A percentile compares a stretch with the other conserved stretches of the same genome.
Conservation (phyloP, 2,888 invertebrate genomes). For the Galerucella pusilla region DNA sequence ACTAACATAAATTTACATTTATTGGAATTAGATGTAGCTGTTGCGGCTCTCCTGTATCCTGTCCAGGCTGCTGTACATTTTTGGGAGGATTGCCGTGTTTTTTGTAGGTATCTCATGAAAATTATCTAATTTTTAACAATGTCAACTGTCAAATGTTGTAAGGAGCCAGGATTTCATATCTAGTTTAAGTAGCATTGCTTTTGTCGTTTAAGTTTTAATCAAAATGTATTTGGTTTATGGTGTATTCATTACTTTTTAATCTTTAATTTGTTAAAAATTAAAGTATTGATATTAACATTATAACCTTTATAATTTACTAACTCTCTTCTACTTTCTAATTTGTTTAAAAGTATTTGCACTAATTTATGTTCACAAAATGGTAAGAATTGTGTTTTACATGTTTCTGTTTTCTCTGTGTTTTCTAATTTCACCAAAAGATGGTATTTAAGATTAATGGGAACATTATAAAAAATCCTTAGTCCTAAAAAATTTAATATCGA, state of each 20-base stretch:
- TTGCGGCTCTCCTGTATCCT: conserved; percentile 27
- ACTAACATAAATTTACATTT: conserved; percentile 12
- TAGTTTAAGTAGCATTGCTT: not conserved
- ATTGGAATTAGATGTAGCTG: conserved; percentile 34
- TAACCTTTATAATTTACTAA: not conserved
- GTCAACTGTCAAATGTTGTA: not conserved
- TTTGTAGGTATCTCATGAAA: conserved; percentile 31
- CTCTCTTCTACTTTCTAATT: not conserved
- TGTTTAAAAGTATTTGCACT: not conserved
- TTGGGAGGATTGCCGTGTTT: conserved; percentile 27
- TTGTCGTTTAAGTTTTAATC: too few species aligned
- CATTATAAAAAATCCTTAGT: too few species aligned
- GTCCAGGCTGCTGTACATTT: conserved; percentile 28
- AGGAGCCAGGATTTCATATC: not conserved
- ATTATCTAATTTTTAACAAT: conserved; percentile 5
- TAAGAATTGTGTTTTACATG: conserved; percentile 23
- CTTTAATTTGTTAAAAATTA: not conserved
- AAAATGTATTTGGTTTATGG: too few species aligned
- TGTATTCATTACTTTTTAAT: too few species aligned
- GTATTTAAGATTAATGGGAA: conserved; percentile 59
- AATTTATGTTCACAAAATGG: conserved; percentile 17
- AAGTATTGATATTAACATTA: not conserved
- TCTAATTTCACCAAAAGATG: conserved; percentile 37
- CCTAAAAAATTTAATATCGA: too few species aligned
- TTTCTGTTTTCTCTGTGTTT: not conserved